phyloP scores from a whole-genome alignment of 1,140 invertebrate species.

The Melanaphis sacchari region DNA sequence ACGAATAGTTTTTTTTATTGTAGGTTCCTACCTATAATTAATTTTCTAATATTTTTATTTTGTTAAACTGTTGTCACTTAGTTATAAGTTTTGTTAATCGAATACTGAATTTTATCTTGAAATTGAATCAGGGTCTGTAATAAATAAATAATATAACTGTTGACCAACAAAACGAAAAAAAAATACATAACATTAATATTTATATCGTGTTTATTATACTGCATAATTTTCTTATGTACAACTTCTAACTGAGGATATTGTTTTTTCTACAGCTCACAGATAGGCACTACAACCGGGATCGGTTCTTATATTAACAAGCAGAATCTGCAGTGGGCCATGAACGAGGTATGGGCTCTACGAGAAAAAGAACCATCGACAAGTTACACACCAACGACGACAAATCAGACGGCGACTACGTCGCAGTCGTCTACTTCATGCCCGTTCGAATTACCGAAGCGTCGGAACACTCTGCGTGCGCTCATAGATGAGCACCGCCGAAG shows the following conservation, averaged over 20 bases:
- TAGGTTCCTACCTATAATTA: no score
- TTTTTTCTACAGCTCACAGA: conserved; percentile 31
- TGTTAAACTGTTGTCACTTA: no score
- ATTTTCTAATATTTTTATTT: no score
- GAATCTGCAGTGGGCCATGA: conserved; percentile 49
- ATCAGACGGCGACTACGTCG: not conserved
- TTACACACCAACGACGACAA: not conserved
- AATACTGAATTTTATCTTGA: no score
- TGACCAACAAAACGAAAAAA: no score
- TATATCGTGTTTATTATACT: no score
- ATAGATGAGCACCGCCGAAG: conserved; percentile 33
- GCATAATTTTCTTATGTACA: no score
- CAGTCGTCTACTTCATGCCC: not conserved
- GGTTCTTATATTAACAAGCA: conserved; percentile 37
- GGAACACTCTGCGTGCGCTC: conserved; percentile 39
- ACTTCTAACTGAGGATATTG: not conserved
- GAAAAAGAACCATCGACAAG: not conserved
- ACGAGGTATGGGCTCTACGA: conserved; percentile 24
- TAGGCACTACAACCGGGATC: conserved; percentile 27
- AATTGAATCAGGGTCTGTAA: no score
- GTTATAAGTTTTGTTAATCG: no score
- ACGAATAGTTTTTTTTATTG: no score
- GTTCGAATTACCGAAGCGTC: conserved; percentile 27
- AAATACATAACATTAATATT: no score
- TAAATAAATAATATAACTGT: not conserved